Evolutionary conservation across 2,113 vertebrate species (phyloP), one percentile per base, ranked within the genome.

Genomic region (human (Homo sapiens)): DNA sequence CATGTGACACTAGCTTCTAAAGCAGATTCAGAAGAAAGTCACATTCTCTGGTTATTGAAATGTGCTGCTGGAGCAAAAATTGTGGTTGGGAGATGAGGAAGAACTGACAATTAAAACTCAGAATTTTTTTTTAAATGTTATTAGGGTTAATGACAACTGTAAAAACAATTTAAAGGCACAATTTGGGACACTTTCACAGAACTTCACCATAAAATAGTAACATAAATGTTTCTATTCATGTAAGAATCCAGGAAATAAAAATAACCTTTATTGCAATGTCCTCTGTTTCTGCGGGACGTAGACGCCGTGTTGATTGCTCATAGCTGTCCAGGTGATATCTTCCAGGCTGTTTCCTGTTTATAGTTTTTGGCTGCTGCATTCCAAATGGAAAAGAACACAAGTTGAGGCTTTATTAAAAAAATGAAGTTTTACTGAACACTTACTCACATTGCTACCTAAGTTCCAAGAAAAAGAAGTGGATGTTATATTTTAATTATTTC

Each of bases 301-400:
- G 98, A 10, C 99, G 99, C 93, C 99, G 98, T 48, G 98, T 96
- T 9, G 99, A 98, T 95, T 99, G 99, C 81, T 99, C 99, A 2
- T 99, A 99, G 98, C 98, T 99, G 97, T 99, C 99, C 97, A 99
- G 99, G 97, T 99, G 99, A 97, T 99, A 99, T 89, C 99, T 99
- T 70, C 99, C 97, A 4, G 99, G 99, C 97, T 99, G 99, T 97
- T 99, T 99, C 98, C 99, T 99, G 98, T 99, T 99, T 98, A 99
- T 99, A 80, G 99, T 99, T 98, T 99, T 99, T 6, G 99, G 99
- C 98, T 99, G 98, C 94, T 98, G 45, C 16, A 92, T 6, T 61
- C 85, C 94, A 96, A 98, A 94, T 30, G 6, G 76, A 97, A 97
- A 79, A 98, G 40, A 55, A 89, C 12, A 93, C 80, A 96, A 81